phyloP scores from a whole-genome alignment of 2,797 vertebrate genomes.

The Pelodytes ibericus region DNA sequence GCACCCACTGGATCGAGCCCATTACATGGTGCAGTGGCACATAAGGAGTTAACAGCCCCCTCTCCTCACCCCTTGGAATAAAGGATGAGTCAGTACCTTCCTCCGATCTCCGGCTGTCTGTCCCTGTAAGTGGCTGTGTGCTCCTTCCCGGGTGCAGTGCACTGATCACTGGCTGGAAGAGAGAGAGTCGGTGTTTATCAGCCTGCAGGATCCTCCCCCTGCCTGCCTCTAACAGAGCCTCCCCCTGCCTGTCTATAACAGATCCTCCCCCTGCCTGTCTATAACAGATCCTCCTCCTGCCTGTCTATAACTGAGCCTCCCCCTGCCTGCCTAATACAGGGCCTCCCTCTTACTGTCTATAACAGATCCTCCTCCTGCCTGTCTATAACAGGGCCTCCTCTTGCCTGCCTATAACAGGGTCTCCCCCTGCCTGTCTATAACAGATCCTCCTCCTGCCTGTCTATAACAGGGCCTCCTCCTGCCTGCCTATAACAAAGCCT shows the following conservation, averaged over 20 bases:
- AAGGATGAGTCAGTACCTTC: constrained; percentile 21
- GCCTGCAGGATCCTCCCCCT: constrained; percentile 9
- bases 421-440: not conserved
- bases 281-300: too few species aligned
- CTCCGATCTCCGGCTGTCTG: constrained; percentile 11
- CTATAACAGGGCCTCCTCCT: not conserved
- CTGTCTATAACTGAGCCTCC: too few species aligned
- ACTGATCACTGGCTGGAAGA: constrained; percentile 24
- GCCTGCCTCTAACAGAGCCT: not conserved
- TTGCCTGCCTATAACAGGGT: not conserved
- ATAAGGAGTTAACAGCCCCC: not conserved
- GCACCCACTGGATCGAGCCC: not conserved
- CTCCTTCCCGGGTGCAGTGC: not conserved
- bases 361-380: not conserved
- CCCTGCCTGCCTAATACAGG: not conserved
- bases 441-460: not conserved
- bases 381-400: not conserved
- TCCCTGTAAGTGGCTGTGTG: not conserved
- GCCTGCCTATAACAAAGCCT: too few species aligned
- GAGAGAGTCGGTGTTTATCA: constrained; percentile 31
- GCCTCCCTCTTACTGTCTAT: not conserved
- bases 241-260: not conserved
- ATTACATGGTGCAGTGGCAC: not conserved
- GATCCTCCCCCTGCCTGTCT: not conserved
- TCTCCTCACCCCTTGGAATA: too few species aligned